Evolutionary conservation across 1,140 invertebrate genomes (phyloP).

Genomic region (Drosophila lacertosa): DNA sequence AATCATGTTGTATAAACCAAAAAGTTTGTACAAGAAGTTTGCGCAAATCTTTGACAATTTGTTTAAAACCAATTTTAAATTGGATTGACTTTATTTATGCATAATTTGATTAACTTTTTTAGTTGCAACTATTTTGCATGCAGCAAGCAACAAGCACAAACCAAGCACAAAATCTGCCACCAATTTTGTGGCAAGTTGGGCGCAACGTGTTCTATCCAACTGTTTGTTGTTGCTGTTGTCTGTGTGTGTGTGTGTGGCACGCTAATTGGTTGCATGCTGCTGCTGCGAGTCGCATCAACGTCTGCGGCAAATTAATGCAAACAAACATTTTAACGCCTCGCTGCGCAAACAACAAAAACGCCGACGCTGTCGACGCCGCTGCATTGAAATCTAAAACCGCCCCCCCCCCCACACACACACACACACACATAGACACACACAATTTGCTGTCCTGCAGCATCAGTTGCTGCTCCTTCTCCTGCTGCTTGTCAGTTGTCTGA

Average conservation of each 20-base stretch:
- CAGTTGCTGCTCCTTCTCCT: slow-evolving; percentile 1
- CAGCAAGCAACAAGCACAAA: background rate
- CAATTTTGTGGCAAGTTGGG: slow-evolving; percentile 41
- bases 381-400: slow-evolving; percentile 16
- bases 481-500: slow-evolving; percentile 69
- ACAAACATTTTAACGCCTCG: slow-evolving; percentile 81
- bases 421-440: too few species aligned
- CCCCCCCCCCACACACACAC: too few species aligned
- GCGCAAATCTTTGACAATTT: too few species aligned
- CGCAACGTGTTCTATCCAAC: background rate
- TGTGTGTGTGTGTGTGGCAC: slow-evolving; percentile 2
- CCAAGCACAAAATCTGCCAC: slow-evolving; percentile 15
- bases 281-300: slow-evolving; percentile 44
- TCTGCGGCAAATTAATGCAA: slow-evolving; percentile 79
- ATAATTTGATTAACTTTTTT: too few species aligned
- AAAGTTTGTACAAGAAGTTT: too few species aligned
- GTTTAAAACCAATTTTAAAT: too few species aligned
- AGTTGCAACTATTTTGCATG: slow-evolving; percentile 19
- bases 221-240: background rate
- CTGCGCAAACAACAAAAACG: slow-evolving; percentile 61
- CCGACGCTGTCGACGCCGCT: background rate
- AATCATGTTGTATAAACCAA: too few species aligned
- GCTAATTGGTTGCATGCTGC: slow-evolving; percentile 72
- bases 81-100: too few species aligned
- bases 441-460: slow-evolving; percentile 52